These are phyloP conservation scores for Centruroides vittatus DNA, from an alignment of 1,140 invertebrate genomes.

Conservation along the genomic window DNA sequence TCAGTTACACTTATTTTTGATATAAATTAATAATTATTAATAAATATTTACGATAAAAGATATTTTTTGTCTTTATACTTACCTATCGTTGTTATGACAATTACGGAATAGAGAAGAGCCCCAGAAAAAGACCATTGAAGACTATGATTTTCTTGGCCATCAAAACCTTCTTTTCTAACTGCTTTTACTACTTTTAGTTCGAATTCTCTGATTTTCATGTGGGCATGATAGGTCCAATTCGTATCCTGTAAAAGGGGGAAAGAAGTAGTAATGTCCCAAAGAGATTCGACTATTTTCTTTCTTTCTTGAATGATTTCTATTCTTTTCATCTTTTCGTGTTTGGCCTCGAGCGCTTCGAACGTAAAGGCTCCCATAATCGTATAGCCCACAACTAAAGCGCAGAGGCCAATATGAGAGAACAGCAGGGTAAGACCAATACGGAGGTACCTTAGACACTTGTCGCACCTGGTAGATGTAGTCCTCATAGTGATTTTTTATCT, in stretches of 20 bases:
- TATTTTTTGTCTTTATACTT: conserved; percentile 6
- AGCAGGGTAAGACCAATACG: conserved; percentile 39
- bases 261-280: conserved; percentile 27
- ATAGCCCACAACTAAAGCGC: conserved; percentile 84
- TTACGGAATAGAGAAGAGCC: conserved; percentile 33
- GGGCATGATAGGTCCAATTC: conserved; percentile 24
- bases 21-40: too few species aligned
- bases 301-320: conserved; percentile 11
- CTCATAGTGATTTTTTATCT: too few species aligned
- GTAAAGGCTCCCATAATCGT: conserved; percentile 86
- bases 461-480: conserved; percentile 6
- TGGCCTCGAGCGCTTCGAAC: conserved; percentile 49
- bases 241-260: conserved; percentile 22
- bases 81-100: conserved; percentile 36
- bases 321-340: conserved; percentile 16
- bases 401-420: conserved; percentile 72
- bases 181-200: conserved; percentile 22
- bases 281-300: conserved; percentile 13
- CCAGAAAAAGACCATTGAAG: conserved; percentile 31
- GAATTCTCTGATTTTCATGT: conserved; percentile 19
- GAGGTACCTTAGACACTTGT: conserved; percentile 19
- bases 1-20: too few species aligned
- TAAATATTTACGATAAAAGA: too few species aligned
- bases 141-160: conserved; percentile 23
- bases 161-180: conserved; percentile 24